Percentiles rank a stretch among this genome's conserved stretches.
These are phyloP conservation scores for Coreoperca whiteheadi DNA, from an alignment of 2,113 vertebrate species.

Conservation along the genomic window DNA sequence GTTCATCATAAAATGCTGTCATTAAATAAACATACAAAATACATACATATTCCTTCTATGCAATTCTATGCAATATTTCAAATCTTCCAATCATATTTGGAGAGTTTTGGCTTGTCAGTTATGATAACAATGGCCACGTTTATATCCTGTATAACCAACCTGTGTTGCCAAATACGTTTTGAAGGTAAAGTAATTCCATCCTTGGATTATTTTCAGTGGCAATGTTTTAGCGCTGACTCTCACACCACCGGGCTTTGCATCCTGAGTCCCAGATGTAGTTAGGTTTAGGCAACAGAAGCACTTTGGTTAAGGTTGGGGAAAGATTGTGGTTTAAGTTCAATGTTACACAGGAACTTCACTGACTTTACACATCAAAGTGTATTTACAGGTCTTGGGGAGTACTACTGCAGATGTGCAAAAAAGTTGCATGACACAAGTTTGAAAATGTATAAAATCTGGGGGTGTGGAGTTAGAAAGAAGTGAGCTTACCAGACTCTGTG, in stretches of 20 bases:
- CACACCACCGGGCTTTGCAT: background rate
- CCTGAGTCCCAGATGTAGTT: background rate
- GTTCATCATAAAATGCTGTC: background rate
- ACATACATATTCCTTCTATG: background rate
- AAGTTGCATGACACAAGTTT: background rate
- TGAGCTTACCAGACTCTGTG: no score
- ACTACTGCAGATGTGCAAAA: background rate
- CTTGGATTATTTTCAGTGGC: no score
- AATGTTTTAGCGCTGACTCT: no score
- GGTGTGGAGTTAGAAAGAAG: no score
- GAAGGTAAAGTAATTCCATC: no score
- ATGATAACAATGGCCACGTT: no score
- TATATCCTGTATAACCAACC: no score
- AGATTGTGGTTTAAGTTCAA: background rate
- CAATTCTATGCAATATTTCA: background rate
- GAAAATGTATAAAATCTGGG: no score
- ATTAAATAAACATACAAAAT: background rate
- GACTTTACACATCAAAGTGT: background rate
- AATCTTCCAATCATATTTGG: no score
- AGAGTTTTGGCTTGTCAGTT: no score
- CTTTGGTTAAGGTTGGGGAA: background rate
- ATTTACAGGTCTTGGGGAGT: background rate
- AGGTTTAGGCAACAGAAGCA: background rate
- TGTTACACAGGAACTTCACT: background rate
- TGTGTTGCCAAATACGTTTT: no score